These are phyloP conservation scores for Helicoverpa armigera DNA, from an alignment of 1,140 invertebrate genomes.

Conservation along the genomic window DNA sequence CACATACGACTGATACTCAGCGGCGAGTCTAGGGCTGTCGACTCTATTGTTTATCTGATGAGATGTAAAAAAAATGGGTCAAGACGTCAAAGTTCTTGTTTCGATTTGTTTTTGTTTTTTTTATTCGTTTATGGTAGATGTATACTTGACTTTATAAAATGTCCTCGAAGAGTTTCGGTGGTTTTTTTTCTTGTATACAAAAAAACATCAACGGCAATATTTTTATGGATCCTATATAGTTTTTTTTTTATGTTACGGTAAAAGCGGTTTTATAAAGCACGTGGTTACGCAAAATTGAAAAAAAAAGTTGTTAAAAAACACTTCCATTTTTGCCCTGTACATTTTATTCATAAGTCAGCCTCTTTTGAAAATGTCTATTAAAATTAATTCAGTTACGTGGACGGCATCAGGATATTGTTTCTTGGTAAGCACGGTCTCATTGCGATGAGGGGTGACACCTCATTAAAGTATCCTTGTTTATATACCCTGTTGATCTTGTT, in stretches of 20 bases:
- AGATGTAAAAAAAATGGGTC: not conserved
- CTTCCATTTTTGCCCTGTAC: too few relatives aligned
- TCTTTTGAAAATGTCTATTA: not conserved
- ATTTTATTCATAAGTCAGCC: too few relatives aligned
- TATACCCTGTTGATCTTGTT: not conserved
- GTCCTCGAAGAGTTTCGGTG: too few relatives aligned
- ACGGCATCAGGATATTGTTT: not conserved
- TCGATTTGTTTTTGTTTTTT: not conserved
- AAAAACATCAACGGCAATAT: too few relatives aligned
- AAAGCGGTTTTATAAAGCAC: too few relatives aligned
- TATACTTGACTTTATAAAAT: too few relatives aligned
- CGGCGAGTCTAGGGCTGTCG: conserved; percentile 15
- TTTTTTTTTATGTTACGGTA: too few relatives aligned
- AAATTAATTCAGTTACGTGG: not conserved
- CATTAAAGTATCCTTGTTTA: conserved; percentile 9
- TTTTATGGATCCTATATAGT: too few relatives aligned
- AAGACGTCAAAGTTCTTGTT: not conserved
- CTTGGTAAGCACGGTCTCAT: not conserved
- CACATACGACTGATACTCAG: conserved; percentile 11
- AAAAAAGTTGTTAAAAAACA: too few relatives aligned
- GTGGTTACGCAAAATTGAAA: too few relatives aligned
- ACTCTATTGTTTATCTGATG: not conserved
- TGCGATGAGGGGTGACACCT: conserved; percentile 12
- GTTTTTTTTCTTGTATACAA: too few relatives aligned
- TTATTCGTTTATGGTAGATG: not conserved